A percentile compares a stretch with the other conserved stretches of the same genome.
Conservation (phyloP, 2,888 invertebrate species). For the Bibio marci region DNA sequence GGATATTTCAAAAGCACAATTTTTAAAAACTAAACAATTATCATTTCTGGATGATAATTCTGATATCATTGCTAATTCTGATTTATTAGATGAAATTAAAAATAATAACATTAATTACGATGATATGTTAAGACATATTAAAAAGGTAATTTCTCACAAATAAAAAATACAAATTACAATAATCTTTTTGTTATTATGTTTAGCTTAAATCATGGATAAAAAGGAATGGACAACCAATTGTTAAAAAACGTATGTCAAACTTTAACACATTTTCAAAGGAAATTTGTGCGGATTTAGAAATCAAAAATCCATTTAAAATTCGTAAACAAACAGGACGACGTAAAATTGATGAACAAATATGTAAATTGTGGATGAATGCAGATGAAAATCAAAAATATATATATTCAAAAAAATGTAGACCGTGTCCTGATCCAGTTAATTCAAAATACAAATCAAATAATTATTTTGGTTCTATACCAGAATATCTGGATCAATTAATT, state of each 20-base stretch:
- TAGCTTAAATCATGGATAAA: constrained; percentile 41
- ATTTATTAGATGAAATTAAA: constrained; percentile 39
- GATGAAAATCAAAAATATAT: constrained; percentile 38
- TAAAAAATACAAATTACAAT: no score
- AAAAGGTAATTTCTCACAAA: constrained; percentile 38
- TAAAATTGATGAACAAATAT: constrained; percentile 38
- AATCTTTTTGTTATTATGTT: no score
- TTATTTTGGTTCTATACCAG: constrained; percentile 70
- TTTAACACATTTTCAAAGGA: constrained; percentile 43
- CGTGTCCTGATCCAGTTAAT: constrained; percentile 59
- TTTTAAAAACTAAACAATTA: constrained; percentile 57
- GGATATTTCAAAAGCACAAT: constrained; percentile 77
- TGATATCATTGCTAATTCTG: constrained; percentile 41
- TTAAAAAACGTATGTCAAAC: constrained; percentile 31
- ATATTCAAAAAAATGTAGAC: constrained; percentile 31
- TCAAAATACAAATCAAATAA: constrained; percentile 53
- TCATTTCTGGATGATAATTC: constrained; percentile 70
- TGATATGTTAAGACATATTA: constrained; percentile 35
- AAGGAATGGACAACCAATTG: constrained; percentile 31
- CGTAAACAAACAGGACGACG: constrained; percentile 38
- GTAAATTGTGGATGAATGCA: constrained; percentile 47
- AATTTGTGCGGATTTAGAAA: constrained; percentile 31
- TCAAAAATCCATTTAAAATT: constrained; percentile 30
- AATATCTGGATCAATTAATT: constrained; percentile 54
- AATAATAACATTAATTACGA: constrained; percentile 34